Percentiles rank a stretch among this genome's conserved stretches.
phyloP scores from a whole-genome alignment of 2,113 vertebrate species.

The Cavia porcellus region DNA sequence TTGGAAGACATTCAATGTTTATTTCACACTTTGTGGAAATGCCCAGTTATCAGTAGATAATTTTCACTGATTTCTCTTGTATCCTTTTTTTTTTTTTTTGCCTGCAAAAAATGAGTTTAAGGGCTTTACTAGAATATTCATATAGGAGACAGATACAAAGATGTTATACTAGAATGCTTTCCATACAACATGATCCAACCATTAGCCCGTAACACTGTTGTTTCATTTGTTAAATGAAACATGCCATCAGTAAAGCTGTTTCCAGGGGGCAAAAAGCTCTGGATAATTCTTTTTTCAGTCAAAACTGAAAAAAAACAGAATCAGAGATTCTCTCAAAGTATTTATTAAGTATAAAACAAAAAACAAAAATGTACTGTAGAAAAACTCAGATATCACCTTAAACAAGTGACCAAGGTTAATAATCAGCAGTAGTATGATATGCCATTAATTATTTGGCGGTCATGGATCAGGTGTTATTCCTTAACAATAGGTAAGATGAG shows the following conservation, averaged over 20 bases:
- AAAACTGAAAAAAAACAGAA: background rate
- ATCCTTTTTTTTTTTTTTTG: background rate
- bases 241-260: conserved; percentile 17
- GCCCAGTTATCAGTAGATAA: background rate
- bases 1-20: background rate
- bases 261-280: background rate
- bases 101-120: conserved; percentile 20
- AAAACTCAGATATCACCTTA: background rate
- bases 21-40: background rate
- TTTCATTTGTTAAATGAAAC: background rate
- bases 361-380: background rate
- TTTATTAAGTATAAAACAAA: conserved; percentile 46
- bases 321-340: background rate
- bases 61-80: background rate
- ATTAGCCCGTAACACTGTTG: background rate
- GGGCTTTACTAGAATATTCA: background rate
- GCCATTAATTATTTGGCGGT: background rate
- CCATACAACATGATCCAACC: background rate
- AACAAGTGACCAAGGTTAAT: background rate
- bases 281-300: background rate
- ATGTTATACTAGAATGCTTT: background rate
- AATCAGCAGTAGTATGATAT: background rate
- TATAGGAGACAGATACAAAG: background rate
- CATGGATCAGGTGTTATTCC: background rate
- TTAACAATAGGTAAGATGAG: background rate